Base-by-base conservation (phyloP, 2,113 vertebrate genomes). In the Brienomyrus brachyistius region DNA sequence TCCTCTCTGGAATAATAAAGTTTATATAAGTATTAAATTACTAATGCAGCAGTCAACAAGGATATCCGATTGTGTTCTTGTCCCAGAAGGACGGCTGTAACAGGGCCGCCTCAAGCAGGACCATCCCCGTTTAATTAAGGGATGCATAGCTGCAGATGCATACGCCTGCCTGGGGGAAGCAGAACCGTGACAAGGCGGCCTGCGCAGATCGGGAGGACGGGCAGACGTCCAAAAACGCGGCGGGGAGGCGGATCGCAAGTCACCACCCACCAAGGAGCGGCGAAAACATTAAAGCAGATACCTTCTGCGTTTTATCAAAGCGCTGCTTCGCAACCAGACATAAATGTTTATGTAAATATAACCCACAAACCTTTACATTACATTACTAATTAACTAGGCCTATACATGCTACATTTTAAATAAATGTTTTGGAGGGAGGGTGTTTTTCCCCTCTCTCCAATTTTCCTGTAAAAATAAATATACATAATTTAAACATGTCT, bases 51-150 rank as follows among this genome's bases (percentile, higher is more conserved):
- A 83, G 54, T 66, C 59, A 45, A 45, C 45, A 45, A 21, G 48
- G 31, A 17, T 7, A 54, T 50, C 47, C 9, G 45, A 27, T 23
- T 85, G 40, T 85, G 94, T 59, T 93, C 93, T 94, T 95, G 93
- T 91, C 92, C 93, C 70, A 89, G 21, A 89, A 91, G 89, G 51
- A 52, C 59, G 50, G 91, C 93, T 82, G 88, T 17, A 86, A 92
- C 93, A 91, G 80, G 92, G 92, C 92, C 91, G 89, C 52, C 90
- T 89, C 54, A 56, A 66, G 31, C 62, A 74, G 27, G 19, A 66
- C 70, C 47, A 77, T 88, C 40, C 45, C 80, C 51, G 48, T 8
- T 82, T 45, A 80, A 17, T 23, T 17, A 77, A 50, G 51, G 17
- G 31, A 40, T 56, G 6, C 54, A 56, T 7, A 6, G 19, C 4